phyloP scores from a whole-genome alignment of 2,797 vertebrate species.

The Hydrocynus forskahlii region DNA sequence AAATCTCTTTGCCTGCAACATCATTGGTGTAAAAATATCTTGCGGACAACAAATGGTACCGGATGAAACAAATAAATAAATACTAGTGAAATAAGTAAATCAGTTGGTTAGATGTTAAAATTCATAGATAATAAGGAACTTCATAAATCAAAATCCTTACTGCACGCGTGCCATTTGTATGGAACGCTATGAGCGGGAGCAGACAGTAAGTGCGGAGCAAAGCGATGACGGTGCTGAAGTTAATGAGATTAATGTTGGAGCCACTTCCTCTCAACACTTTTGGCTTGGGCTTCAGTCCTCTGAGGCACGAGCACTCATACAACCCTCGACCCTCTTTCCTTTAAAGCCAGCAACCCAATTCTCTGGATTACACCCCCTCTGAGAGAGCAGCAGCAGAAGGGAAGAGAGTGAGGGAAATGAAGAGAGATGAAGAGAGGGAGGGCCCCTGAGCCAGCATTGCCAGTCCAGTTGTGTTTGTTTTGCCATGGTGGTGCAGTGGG shows the following conservation, averaged over 20 bases:
- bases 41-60: not conserved
- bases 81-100: not conserved
- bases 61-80: no score
- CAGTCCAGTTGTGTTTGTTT: conserved; percentile 76
- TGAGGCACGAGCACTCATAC: conserved; percentile 63
- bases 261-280: conserved; percentile 68
- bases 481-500: conserved; percentile 71
- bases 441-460: conserved; percentile 64
- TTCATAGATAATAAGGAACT: not conserved
- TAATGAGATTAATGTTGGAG: conserved; percentile 70
- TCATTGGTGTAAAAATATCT: not conserved
- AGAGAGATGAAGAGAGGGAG: conserved; percentile 51
- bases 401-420: conserved; percentile 52
- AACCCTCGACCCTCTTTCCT: conserved; percentile 62
- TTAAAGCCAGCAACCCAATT: conserved; percentile 68
- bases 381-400: conserved; percentile 40
- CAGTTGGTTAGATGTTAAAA: not conserved
- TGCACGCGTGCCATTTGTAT: conserved; percentile 8
- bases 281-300: conserved; percentile 68
- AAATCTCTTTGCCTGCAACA: not conserved
- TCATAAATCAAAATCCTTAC: not conserved
- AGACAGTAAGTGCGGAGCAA: conserved; percentile 47
- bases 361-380: conserved; percentile 65
- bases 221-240: conserved; percentile 67
- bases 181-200: conserved; percentile 8